phyloP scores from a whole-genome alignment of 2,113 vertebrate species.

The Naja naja region DNA sequence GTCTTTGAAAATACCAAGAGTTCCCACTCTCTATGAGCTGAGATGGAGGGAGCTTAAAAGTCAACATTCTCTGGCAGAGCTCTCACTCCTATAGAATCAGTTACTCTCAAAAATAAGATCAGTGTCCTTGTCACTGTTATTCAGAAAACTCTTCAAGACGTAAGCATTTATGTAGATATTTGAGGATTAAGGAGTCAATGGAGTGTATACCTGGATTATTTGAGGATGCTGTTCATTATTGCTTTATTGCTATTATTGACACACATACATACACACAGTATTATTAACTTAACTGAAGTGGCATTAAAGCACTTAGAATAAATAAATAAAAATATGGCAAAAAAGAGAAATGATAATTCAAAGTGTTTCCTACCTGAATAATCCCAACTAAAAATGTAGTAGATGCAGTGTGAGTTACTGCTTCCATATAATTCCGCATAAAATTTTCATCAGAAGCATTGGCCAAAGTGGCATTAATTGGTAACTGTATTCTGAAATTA shows the following conservation, averaged over 20 bases:
- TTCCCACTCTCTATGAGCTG: not conserved
- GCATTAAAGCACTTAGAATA: not conserved
- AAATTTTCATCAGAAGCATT: conserved; percentile 40
- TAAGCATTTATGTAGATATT: not conserved
- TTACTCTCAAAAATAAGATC: not conserved
- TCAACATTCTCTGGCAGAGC: not conserved
- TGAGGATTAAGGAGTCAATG: not conserved
- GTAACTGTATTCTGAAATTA: conserved; percentile 51
- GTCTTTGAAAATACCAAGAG: not conserved
- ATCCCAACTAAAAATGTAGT: conserved; percentile 64
- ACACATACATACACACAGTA: not conserved
- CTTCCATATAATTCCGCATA: conserved; percentile 39
- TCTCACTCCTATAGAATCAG: not conserved
- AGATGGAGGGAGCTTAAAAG: not conserved
- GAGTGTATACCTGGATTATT: not conserved
- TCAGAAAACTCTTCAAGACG: not conserved
- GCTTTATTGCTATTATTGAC: not conserved
- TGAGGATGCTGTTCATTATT: not conserved
- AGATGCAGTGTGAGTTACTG: conserved; percentile 49
- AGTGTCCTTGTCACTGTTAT: not conserved
- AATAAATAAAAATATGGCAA: not conserved
- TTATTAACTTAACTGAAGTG: not conserved
- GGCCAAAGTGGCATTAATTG: conserved; percentile 31
- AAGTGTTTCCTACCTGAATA: conserved; percentile 59
- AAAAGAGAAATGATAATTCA: not conserved